Evolutionary conservation across 1,140 invertebrate species (phyloP), one percentile per base, ranked within the genome.

Genomic region (Trichoplusia ni): DNA sequence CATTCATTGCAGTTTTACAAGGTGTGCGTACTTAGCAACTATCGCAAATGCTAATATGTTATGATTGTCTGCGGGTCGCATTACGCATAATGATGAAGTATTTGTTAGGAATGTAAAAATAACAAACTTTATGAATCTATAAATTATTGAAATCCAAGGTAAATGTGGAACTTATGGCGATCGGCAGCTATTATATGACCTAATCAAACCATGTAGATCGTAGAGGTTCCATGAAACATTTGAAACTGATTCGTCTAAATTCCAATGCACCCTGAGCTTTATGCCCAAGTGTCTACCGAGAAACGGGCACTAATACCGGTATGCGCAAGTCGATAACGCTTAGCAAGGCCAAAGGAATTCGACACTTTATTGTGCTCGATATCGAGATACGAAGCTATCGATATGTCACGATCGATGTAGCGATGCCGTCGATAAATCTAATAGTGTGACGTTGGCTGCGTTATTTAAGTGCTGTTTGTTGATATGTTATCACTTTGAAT

Each of bases 241-340:
- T 38, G 51, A 54, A 23, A 54, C 35, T 14, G 51, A 54, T 54
- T 25, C 51, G 21, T 47, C 25, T 47, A 38, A 54, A 54, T 54
- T 54, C 51, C 51, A 11, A 54, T 54, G 51, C 51, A 40, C 33
- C 44, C 33, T 8, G 33, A 37, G 29, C 47, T 54, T 54, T 38
- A 54, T 54, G 35, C 2, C 21, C 18, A 14, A 25, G 31, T 54
- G 51, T 44, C 23, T 47, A 44, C 27, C 66, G 54, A 63, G 61
- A 35, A 64, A 42, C 23, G 8, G 33, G 31, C 40, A 54, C 40
- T 31, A 68, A 27, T 53, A 44, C 67, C 37, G 64, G 62, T 63
- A 68, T 72, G 73, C 67, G 64, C 58, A 29, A 59, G 59, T 38
- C 64, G 69, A 72, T 72, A 70, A 61, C 56, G 60, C 40, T 38